phyloP scores from a whole-genome alignment of 2,797 vertebrate genomes.

The Tenualosa thibaudeaui region DNA sequence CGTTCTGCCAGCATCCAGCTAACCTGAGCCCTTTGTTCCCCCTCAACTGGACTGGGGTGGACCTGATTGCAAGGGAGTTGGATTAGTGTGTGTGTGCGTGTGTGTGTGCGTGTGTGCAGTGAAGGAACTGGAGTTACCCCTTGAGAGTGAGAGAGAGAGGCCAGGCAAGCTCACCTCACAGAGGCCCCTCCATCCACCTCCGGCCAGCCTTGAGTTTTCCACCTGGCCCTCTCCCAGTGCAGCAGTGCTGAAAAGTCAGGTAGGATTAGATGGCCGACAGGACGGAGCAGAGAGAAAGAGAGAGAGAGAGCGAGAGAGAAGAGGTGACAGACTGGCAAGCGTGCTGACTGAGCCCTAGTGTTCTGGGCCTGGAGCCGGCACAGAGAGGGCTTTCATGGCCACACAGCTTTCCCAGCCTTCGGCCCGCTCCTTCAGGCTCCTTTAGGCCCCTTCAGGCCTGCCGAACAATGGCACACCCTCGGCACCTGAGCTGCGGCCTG shows the following conservation, averaged over 20 bases:
- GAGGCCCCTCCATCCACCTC: slow-evolving; percentile 53
- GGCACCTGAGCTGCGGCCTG: slow-evolving; percentile 48
- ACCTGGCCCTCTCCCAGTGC: slow-evolving; percentile 59
- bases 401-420: slow-evolving; percentile 63
- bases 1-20: not conserved
- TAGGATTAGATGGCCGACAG: slow-evolving; percentile 59
- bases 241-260: slow-evolving; percentile 65
- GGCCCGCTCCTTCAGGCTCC: slow-evolving; percentile 28
- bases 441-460: not conserved
- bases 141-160: not conserved
- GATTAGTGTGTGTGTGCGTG: not conserved
- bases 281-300: slow-evolving; percentile 49
- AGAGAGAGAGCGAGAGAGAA: slow-evolving; percentile 38
- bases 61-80: slow-evolving; percentile 5
- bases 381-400: slow-evolving; percentile 69
- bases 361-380: slow-evolving; percentile 50
- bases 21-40: slow-evolving; percentile 1
- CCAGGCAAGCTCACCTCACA: slow-evolving; percentile 35
- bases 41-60: not conserved
- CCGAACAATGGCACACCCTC: slow-evolving; percentile 60
- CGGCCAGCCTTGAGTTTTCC: slow-evolving; percentile 41
- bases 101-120: not conserved
- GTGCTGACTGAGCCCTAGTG: slow-evolving; percentile 58
- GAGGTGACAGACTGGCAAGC: slow-evolving; percentile 60
- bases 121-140: not conserved